Base-by-base conservation (phyloP, 2,113 vertebrate species). In the Addax nasomaculatus region DNA sequence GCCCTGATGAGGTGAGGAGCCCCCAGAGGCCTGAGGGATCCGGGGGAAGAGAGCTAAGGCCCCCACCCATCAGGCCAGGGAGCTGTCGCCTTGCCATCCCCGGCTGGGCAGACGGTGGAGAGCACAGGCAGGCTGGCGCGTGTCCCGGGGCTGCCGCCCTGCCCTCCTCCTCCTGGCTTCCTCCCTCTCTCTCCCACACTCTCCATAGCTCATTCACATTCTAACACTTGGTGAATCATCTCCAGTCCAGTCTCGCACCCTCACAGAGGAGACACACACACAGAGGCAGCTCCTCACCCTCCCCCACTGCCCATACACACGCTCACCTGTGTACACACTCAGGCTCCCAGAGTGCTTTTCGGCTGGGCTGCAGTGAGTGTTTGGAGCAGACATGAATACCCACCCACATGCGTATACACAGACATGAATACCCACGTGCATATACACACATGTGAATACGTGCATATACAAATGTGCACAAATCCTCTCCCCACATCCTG, bases 1-100 rank as follows among this genome's bases (percentile, higher is more conserved):
- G 98, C 97, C 96, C 98, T 0, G 98, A 99, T 98, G 99, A 98
- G 99, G 99, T 99, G 97, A 99, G 98, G n/a, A 58, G 33, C 14
- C 36, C 7, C 58, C 7, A 29, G 3, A n/a, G 27, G 29, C 39
- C 45, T 70, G 25, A 36, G 25, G 80, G 39, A 3, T 13, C 55
- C 29, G 17, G n/a, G 49, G 47, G 51, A 27, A 76, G 36, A 64
- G 45, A 39, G 17, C 47, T 2, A 19, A 47, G 25, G 11, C 23
- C 57, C 27, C 7, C 25, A 5, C 12, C 5, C n/a, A 49, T 17
- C 4, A 2, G 25, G n/a, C 2, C 14, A n/a, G 47, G 39, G 19
- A 55, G 43, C 58, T n/a, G 6, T 30, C 27, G 0, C 60, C 84
- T 70, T 23, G 33, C 10, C 6, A 1, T 47, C 78, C 45, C 33